Evolutionary conservation across 2,888 invertebrate genomes (phyloP).

Genomic region (Napeogenes inachia): DNA sequence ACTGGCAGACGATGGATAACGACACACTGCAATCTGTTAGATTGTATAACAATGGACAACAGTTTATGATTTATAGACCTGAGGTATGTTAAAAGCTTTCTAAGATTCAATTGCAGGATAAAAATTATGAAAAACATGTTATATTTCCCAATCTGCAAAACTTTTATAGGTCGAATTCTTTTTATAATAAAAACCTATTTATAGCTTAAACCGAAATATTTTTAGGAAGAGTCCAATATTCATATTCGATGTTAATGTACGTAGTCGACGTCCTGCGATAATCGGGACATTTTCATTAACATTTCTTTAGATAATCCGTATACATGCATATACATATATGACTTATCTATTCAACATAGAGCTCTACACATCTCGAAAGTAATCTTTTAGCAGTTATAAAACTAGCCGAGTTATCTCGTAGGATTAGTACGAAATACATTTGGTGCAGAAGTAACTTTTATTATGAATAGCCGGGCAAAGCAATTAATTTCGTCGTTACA

Average conservation of each 20-base stretch:
- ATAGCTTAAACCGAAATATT: too few relatives aligned
- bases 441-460: constrained; percentile 17
- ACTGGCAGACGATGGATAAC: constrained; percentile 47
- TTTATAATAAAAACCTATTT: too few relatives aligned
- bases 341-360: not conserved
- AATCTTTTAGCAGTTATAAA: constrained; percentile 6
- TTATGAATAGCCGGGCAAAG: constrained; percentile 21
- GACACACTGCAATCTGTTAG: constrained; percentile 58
- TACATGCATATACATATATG: not conserved
- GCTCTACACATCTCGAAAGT: not conserved
- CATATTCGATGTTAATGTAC: too few relatives aligned
- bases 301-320: not conserved
- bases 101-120: not conserved
- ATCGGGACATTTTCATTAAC: not conserved
- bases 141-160: too few relatives aligned
- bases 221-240: too few relatives aligned
- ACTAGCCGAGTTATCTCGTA: constrained; percentile 10
- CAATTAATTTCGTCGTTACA: constrained; percentile 24
- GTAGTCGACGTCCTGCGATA: too few relatives aligned
- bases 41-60: constrained; percentile 48
- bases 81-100: constrained; percentile 43
- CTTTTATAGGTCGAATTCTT: too few relatives aligned
- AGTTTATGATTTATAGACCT: constrained; percentile 60
- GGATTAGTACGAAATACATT: constrained; percentile 19
- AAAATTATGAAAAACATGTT: too few relatives aligned